These are phyloP conservation scores for Pristionchus maxplancki DNA, from an alignment of 2,888 invertebrate species.

Conservation along the genomic window DNA sequence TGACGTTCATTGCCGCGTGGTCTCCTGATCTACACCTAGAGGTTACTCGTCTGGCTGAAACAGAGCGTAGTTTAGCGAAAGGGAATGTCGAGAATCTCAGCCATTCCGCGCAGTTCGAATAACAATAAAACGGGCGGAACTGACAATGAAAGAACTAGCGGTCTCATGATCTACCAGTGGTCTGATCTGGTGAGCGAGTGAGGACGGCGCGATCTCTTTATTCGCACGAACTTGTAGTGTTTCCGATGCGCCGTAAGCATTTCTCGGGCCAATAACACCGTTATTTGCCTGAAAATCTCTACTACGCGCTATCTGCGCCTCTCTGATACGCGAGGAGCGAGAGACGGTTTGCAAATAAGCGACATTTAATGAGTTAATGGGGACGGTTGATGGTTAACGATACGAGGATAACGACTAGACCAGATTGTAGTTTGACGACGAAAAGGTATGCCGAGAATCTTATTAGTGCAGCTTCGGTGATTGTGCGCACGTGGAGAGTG, in stretches of 20 bases:
- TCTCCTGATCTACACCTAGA: background rate
- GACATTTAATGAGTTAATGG: conserved; percentile 4
- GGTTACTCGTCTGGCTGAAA: no score
- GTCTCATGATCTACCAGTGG: conserved; percentile 18
- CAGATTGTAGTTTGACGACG: background rate
- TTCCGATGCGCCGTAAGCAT: conserved; percentile 4
- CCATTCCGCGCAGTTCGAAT: no score
- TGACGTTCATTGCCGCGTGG: background rate
- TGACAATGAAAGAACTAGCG: no score
- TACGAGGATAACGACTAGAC: background rate
- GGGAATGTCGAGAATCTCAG: no score
- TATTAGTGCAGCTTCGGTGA: background rate
- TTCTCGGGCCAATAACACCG: background rate
- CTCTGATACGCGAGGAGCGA: background rate
- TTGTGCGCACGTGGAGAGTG: background rate
- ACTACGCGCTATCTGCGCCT: background rate
- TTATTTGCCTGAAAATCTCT: background rate
- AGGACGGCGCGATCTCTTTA: background rate
- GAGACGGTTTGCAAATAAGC: background rate
- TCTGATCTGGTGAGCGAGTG: conserved; percentile 2
- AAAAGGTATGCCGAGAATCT: background rate
- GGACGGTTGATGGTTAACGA: no score
- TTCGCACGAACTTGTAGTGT: background rate
- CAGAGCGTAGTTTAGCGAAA: no score
- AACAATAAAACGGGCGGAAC: no score